These are phyloP conservation scores for Drymodes brunneopygia DNA, from an alignment of 2,113 vertebrate genomes.

Conservation along the genomic window DNA sequence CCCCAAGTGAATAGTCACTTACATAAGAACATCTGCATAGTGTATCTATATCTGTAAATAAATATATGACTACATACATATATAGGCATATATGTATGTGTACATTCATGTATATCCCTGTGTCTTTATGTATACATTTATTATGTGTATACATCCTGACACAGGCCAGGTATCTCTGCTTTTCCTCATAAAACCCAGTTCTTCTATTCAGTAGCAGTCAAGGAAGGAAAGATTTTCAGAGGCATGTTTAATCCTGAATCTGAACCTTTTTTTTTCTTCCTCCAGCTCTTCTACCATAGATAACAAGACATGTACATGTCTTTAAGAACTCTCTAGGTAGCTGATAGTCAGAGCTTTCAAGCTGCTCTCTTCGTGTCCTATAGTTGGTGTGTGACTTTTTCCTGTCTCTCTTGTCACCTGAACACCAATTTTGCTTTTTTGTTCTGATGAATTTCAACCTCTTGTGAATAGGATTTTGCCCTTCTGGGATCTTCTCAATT, in stretches of 20 bases:
- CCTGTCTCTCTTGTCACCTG: slow-evolving; percentile 31
- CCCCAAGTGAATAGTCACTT: accelerated
- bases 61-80: neutral
- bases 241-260: neutral
- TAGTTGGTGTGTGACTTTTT: slow-evolving; percentile 30
- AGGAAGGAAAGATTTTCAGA: neutral
- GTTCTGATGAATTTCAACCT: slow-evolving; percentile 29
- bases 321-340: slow-evolving; percentile 48
- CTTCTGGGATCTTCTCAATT: slow-evolving; percentile 49
- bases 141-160: neutral
- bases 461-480: slow-evolving; percentile 23
- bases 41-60: neutral
- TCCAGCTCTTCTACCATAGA: neutral
- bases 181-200: neutral
- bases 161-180: neutral
- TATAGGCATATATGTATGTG: neutral
- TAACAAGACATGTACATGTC: slow-evolving; percentile 9
- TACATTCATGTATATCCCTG: accelerated
- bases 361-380: slow-evolving; percentile 16
- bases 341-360: slow-evolving; percentile 12
- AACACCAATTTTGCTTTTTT: slow-evolving; percentile 30
- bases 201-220: neutral
- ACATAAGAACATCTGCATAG: neutral
- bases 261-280: neutral
- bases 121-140: neutral